Evolutionary conservation across 2,888 invertebrate genomes (phyloP).

Genomic region (Ligdia adustata): DNA sequence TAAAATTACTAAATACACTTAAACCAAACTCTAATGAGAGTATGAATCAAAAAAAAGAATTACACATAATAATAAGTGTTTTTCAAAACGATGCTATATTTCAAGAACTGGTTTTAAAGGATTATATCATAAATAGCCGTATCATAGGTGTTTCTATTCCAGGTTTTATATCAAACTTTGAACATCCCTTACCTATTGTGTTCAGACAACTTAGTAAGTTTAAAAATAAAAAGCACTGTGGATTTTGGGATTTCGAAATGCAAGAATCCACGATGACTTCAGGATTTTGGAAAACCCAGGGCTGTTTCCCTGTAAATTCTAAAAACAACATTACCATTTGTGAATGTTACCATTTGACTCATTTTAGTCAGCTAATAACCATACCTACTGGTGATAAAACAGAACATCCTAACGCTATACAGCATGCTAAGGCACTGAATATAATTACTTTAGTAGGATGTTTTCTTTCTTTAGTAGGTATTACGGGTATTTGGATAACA

Average conservation of each 20-base stretch:
- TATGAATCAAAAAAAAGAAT: constrained; percentile 34
- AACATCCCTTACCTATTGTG: constrained; percentile 80
- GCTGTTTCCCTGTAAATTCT: constrained; percentile 68
- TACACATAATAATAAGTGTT: constrained; percentile 77
- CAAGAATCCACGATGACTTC: constrained; percentile 41
- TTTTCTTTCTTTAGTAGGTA: constrained; percentile 82
- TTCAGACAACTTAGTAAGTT: constrained; percentile 58
- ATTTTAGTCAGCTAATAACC: constrained; percentile 84
- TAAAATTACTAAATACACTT: constrained; percentile 62
- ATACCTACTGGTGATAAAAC: constrained; percentile 37
- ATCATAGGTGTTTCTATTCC: constrained; percentile 86
- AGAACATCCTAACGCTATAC: constrained; percentile 35
- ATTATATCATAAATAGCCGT: constrained; percentile 67
- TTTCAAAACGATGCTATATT: constrained; percentile 82
- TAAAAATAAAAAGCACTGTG: constrained; percentile 63
- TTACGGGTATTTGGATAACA: constrained; percentile 83
- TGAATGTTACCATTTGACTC: constrained; percentile 84
- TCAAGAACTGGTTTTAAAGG: constrained; percentile 64
- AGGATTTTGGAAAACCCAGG: constrained; percentile 83
- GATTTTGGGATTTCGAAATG: constrained; percentile 83
- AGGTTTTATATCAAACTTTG: constrained; percentile 80
- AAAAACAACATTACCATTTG: constrained; percentile 60
- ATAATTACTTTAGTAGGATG: constrained; percentile 85
- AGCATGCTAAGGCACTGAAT: constrained; percentile 76
- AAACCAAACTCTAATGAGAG: constrained; percentile 48